Evolutionary conservation across 2,888 invertebrate species (phyloP), one percentile per base, ranked within the genome.

Genomic region (Onchidella celtica): DNA sequence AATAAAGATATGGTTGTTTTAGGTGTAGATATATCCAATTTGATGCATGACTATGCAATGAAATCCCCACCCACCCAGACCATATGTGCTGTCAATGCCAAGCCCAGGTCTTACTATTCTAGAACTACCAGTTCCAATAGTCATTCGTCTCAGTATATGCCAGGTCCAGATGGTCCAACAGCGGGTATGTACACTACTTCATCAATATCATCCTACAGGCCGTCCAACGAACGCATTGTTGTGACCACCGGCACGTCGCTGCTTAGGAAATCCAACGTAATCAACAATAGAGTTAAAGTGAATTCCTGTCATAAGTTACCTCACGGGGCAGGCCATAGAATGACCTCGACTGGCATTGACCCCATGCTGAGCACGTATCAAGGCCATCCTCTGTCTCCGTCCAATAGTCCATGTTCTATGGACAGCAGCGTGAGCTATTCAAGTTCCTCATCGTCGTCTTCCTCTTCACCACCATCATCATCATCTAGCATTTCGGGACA

Each of bases 1-100:
- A 66, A 85, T 65, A 84, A 87, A 61, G 92, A 92, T 65, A 87
- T 93, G 40, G 91, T 93, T 21, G 93, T 93, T 38, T 86, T 93
- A 27, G 93, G 93, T 3, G 93, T 93, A 0, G 92, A 91, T 14
- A 88, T 93, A 27, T 89, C 91, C 75, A 90, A 89, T 82, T 86
- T 91, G 40, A 90, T 91, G 90, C 88, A 91, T 80, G 86, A 87
- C 63, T 88, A 88, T 79, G 88, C 88, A 34, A 85, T 87, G 55
- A 89, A 89, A 70, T 75, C 85, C 14, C 63, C 79, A 11, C 77
- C 76, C 29, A 66, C 83, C 14, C 69, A 77, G 11, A 69, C 78
- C 27, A 65, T 32, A 24, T 32, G 34, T 36, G 63, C 75, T 21
- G 34, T 65, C 63, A 36, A 38, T 38, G 27, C 79, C 38, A 40